Evolutionary conservation across 2,797 vertebrate species (phyloP).

Genomic region (Hirundo rustica): DNA sequence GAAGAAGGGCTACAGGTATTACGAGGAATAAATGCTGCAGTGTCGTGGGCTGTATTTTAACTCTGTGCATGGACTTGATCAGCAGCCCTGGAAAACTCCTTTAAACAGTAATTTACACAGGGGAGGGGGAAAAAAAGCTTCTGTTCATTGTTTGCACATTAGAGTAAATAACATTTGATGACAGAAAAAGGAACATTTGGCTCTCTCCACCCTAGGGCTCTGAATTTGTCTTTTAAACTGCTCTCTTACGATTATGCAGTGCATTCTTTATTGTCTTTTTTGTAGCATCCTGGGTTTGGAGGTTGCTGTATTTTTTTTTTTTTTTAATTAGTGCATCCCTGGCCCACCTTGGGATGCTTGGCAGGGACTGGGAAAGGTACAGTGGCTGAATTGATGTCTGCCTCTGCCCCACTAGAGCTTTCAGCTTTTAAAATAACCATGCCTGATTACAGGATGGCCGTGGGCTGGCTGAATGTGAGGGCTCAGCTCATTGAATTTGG

Average conservation of each 20-base stretch:
- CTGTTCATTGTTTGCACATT: slow-evolving; percentile 62
- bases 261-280: neutral
- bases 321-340: neutral
- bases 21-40: neutral
- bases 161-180: slow-evolving; percentile 55
- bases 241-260: neutral
- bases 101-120: slow-evolving; percentile 18
- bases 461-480: neutral
- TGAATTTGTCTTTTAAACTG: slow-evolving; percentile 53
- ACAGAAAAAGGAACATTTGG: slow-evolving; percentile 56
- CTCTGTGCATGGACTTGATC: neutral
- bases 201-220: neutral
- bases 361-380: neutral
- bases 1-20: neutral
- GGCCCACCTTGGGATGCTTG: neutral
- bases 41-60: neutral
- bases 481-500: neutral
- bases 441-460: neutral
- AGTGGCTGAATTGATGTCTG: neutral
- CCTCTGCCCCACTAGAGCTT: neutral
- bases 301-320: neutral
- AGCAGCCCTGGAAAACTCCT: neutral
- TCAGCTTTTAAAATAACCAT: neutral
- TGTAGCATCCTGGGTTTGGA: neutral
- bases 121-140: neutral